Evolutionary conservation across 2,797 vertebrate species (phyloP).

Genomic region (Paguma larvata): DNA sequence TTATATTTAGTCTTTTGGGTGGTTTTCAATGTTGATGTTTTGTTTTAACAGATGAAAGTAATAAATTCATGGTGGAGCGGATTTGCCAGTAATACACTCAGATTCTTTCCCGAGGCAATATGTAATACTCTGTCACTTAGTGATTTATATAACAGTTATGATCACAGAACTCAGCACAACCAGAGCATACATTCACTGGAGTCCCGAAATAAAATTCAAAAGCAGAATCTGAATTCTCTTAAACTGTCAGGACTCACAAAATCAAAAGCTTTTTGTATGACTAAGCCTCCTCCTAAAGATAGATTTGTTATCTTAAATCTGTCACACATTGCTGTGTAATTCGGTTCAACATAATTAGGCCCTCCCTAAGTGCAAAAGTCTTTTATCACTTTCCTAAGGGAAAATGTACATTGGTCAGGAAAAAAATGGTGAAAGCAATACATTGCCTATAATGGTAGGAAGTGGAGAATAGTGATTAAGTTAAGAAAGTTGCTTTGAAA

Average conservation of each 20-base stretch:
- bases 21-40: slow-evolving; percentile 45
- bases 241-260: not conserved
- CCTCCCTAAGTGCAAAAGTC: not conserved
- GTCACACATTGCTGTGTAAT: not conserved
- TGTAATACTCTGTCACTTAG: slow-evolving; percentile 44
- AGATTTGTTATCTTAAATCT: not conserved
- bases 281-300: not conserved
- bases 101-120: slow-evolving; percentile 34
- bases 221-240: slow-evolving; percentile 6
- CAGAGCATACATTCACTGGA: not conserved
- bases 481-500: not conserved
- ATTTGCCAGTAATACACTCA: not conserved
- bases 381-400: not conserved
- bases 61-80: slow-evolving; percentile 29
- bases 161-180: not conserved
- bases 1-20: not conserved
- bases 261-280: not conserved
- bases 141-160: slow-evolving; percentile 59
- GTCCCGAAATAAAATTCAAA: slow-evolving; percentile 7
- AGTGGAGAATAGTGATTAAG: not conserved
- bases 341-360: not conserved
- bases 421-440: not conserved
- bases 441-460: not conserved
- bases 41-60: slow-evolving; percentile 49
- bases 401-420: not conserved